phyloP scores from a whole-genome alignment of 1,140 invertebrate species.

The Philopotamus ludificatus region DNA sequence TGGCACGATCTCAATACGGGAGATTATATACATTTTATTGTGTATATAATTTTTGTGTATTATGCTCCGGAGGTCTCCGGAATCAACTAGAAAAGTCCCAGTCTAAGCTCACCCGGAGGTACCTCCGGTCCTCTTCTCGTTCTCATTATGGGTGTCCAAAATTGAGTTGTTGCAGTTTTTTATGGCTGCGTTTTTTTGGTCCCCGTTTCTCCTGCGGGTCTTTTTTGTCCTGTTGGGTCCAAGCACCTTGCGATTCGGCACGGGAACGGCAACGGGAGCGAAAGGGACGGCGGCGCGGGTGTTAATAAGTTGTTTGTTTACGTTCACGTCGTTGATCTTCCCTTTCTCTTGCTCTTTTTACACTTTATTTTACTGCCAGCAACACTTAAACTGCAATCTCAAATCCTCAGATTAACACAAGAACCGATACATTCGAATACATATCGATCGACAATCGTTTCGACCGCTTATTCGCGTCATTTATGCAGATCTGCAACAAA shows the following conservation, averaged over 20 bases:
- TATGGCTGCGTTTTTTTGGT: not conserved
- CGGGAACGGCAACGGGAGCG: slow-evolving; percentile 6
- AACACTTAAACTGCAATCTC: not conserved
- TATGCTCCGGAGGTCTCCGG: no score
- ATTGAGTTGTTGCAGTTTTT: slow-evolving; percentile 41
- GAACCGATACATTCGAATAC: no score
- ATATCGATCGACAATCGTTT: no score
- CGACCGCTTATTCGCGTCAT: no score
- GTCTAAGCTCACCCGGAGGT: not conserved
- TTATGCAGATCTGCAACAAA: no score
- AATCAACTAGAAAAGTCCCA: no score
- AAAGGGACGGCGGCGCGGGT: slow-evolving; percentile 27
- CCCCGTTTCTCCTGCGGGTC: not conserved
- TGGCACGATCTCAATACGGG: no score
- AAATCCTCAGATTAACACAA: no score
- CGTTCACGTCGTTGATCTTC: slow-evolving; percentile 41
- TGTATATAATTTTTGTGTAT: no score
- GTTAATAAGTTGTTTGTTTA: slow-evolving; percentile 44
- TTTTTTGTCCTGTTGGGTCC: slow-evolving; percentile 3
- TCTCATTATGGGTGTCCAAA: slow-evolving; percentile 42
- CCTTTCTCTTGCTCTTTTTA: slow-evolving; percentile 28
- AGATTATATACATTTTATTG: no score
- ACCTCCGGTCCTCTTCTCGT: slow-evolving; percentile 30
- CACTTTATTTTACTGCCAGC: slow-evolving; percentile 12
- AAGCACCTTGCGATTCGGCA: slow-evolving; percentile 29